Evolutionary conservation across 2,888 invertebrate genomes (phyloP).

Genomic region (Scaeva pyrastri): DNA sequence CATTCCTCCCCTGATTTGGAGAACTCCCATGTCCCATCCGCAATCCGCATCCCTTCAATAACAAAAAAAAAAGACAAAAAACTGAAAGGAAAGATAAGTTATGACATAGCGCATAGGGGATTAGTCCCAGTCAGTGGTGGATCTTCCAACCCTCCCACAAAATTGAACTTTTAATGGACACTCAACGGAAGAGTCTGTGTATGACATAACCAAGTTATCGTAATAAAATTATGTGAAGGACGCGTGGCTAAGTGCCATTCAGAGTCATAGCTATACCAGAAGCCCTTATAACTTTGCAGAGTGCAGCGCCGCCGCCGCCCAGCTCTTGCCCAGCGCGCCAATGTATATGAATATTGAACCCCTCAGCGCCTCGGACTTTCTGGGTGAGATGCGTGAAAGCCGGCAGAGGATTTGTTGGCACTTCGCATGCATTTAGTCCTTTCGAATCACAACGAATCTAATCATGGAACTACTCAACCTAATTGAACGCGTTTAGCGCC

Average conservation of each 20-base stretch:
- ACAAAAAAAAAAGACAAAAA: background rate
- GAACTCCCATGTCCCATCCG: too few relatives aligned
- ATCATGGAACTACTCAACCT: slow-evolving; percentile 73
- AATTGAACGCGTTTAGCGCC: slow-evolving; percentile 72
- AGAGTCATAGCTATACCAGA: slow-evolving; percentile 31
- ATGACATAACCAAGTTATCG: slow-evolving; percentile 74
- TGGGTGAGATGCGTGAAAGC: background rate
- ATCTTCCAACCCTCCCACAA: slow-evolving; percentile 59
- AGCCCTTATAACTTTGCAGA: slow-evolving; percentile 31
- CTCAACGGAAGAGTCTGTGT: slow-evolving; percentile 61
- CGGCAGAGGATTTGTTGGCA: slow-evolving; percentile 39
- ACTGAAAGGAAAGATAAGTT: slow-evolving; percentile 45
- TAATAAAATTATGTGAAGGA: slow-evolving; percentile 74
- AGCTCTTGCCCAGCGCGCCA: slow-evolving; percentile 41
- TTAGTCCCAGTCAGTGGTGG: slow-evolving; percentile 32
- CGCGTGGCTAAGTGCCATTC: slow-evolving; percentile 75
- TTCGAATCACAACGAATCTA: slow-evolving; percentile 69
- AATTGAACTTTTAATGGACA: slow-evolving; percentile 76
- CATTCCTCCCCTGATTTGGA: slow-evolving; percentile 27
- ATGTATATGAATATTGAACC: slow-evolving; percentile 45
- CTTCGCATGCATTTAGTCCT: slow-evolving; percentile 54
- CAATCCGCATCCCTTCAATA: too few relatives aligned
- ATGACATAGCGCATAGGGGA: slow-evolving; percentile 64
- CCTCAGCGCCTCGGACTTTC: background rate
- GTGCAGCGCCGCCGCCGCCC: background rate